These are phyloP conservation scores for Agonum fuliginosum DNA, from an alignment of 2,888 invertebrate species.

Conservation along the genomic window DNA sequence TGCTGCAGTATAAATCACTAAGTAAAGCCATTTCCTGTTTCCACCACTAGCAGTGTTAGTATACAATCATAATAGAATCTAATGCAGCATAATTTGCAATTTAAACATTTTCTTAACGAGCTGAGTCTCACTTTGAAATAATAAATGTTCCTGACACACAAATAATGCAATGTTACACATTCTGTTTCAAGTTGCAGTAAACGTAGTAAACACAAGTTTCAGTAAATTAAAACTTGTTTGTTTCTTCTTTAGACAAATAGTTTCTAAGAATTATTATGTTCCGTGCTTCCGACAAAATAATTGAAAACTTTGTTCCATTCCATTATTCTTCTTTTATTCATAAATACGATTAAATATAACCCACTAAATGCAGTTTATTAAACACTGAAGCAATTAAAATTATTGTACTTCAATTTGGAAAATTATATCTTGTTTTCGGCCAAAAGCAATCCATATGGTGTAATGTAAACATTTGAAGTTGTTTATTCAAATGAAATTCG, in stretches of 20 bases:
- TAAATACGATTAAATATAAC: constrained; percentile 9
- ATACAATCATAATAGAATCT: constrained; percentile 5
- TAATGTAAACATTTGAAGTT: constrained; percentile 5
- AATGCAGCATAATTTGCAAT: constrained; percentile 21
- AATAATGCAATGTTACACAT: constrained; percentile 32
- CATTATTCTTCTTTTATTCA: constrained; percentile 22
- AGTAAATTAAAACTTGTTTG: constrained; percentile 42
- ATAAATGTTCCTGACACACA: constrained; percentile 40
- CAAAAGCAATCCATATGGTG: not conserved
- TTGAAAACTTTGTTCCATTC: constrained; percentile 34
- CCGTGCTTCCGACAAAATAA: not conserved
- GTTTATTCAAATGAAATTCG: constrained; percentile 29
- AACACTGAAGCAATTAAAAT: not conserved
- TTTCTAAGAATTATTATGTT: not conserved
- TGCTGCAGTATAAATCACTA: not conserved
- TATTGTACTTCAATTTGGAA: not conserved
- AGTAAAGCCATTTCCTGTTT: not conserved
- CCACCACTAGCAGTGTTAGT: not conserved
- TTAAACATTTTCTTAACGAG: constrained; percentile 20
- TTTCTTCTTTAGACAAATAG: constrained; percentile 25
- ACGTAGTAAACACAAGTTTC: constrained; percentile 18
- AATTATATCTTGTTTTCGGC: not conserved
- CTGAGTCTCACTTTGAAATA: constrained; percentile 25
- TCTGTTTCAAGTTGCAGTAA: not conserved
- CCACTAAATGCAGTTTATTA: not conserved